These are phyloP conservation scores for Nymphalis io DNA, from an alignment of 1,140 invertebrate species.

Conservation along the genomic window DNA sequence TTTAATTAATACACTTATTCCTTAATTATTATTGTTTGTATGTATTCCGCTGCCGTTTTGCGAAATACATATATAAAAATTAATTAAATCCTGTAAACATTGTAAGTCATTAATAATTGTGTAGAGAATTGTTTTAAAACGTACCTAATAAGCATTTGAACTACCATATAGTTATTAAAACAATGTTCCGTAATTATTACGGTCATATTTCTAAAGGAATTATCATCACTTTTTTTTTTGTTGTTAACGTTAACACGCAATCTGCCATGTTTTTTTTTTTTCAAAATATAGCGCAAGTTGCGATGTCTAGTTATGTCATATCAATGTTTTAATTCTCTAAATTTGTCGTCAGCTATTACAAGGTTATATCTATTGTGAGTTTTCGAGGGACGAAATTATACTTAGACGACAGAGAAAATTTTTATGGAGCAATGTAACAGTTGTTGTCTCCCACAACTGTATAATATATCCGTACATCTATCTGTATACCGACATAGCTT, in stretches of 20 bases:
- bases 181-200: constrained; percentile 6
- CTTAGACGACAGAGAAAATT: constrained; percentile 26
- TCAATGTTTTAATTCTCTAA: not conserved
- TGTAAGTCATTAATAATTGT: not conserved
- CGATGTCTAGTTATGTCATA: not conserved
- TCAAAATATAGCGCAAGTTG: not conserved
- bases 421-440: constrained; percentile 28
- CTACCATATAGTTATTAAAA: not conserved
- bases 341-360: constrained; percentile 6
- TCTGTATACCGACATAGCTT: not conserved
- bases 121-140: not conserved
- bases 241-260: constrained; percentile 5
- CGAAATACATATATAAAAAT: no score
- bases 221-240: constrained; percentile 5
- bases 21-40: no score
- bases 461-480: not conserved
- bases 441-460: constrained; percentile 23
- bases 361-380: constrained; percentile 22
- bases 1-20: no score
- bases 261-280: constrained; percentile 9
- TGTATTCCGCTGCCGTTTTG: no score
- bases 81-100: constrained; percentile 3
- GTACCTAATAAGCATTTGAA: not conserved
- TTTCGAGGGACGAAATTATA: constrained; percentile 29
- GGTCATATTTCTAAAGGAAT: constrained; percentile 9